These are phyloP conservation scores for Erinaceus europaeus DNA, from an alignment of 2,113 vertebrate genomes.

Conservation along the genomic window DNA sequence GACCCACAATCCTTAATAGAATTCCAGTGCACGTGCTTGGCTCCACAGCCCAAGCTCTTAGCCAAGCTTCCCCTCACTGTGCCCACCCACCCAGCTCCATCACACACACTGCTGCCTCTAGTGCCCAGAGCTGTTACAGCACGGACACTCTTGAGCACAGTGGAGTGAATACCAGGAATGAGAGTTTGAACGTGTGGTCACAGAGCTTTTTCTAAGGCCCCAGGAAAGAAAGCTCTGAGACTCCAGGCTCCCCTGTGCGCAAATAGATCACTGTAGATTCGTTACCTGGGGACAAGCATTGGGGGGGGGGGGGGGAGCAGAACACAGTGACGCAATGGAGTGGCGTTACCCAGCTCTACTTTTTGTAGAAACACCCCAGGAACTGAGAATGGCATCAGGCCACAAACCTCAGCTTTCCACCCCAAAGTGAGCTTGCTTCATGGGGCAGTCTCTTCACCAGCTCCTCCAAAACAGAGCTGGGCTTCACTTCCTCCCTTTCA, in stretches of 20 bases:
- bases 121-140: no score
- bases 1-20: neutral
- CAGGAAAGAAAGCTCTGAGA: no score
- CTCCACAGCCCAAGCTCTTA: neutral
- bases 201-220: no score
- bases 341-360: neutral
- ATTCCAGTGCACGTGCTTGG: neutral
- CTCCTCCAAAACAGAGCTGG: neutral
- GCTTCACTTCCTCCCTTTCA: neutral
- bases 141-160: accelerated
- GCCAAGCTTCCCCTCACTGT: no score
- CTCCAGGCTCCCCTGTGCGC: no score
- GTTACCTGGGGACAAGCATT: neutral
- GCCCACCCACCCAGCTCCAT: no score
- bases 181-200: no score
- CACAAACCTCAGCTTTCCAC: neutral
- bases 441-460: neutral
- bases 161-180: no score
- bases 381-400: neutral
- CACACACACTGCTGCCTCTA: no score
- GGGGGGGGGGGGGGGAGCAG: neutral
- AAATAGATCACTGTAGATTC: neutral
- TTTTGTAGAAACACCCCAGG: neutral
- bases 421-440: neutral
- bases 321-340: no score